Conservation (phyloP, 2,888 invertebrate species). For the Rhogogaster chlorosoma region DNA sequence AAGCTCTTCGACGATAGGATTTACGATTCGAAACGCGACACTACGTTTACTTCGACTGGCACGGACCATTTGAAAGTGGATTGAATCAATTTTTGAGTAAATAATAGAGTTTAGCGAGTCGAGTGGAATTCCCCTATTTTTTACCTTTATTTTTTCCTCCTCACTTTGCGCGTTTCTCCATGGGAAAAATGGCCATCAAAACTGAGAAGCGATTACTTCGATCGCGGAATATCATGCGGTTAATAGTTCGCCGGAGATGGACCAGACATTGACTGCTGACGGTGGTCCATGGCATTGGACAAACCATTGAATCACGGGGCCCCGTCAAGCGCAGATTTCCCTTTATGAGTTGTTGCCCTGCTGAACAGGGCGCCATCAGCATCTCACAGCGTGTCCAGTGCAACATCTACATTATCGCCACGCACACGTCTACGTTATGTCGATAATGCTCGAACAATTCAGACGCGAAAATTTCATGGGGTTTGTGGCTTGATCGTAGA, state of each 20-base stretch:
- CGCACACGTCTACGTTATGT: background rate
- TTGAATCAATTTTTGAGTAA: conserved; percentile 33
- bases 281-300: background rate
- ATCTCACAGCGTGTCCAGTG: background rate
- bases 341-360: conserved; percentile 21
- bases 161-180: too few relatives aligned
- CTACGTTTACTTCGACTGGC: conserved; percentile 31
- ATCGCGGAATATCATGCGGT: background rate
- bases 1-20: conserved; percentile 8
- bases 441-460: background rate
- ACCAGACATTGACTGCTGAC: conserved; percentile 26
- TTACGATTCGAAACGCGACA: conserved; percentile 43
- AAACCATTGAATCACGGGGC: conserved; percentile 35
- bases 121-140: background rate
- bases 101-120: conserved; percentile 35
- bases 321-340: conserved; percentile 45
- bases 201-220: background rate
- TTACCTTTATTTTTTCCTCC: too few relatives aligned
- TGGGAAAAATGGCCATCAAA: background rate
- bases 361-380: conserved; percentile 1
- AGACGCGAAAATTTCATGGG: background rate
- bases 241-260: background rate
- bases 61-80: conserved; percentile 34
- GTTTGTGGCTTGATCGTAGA: background rate
- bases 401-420: conserved; percentile 29